phyloP scores from a whole-genome alignment of 1,140 invertebrate species.

The Drosophila busckii region DNA sequence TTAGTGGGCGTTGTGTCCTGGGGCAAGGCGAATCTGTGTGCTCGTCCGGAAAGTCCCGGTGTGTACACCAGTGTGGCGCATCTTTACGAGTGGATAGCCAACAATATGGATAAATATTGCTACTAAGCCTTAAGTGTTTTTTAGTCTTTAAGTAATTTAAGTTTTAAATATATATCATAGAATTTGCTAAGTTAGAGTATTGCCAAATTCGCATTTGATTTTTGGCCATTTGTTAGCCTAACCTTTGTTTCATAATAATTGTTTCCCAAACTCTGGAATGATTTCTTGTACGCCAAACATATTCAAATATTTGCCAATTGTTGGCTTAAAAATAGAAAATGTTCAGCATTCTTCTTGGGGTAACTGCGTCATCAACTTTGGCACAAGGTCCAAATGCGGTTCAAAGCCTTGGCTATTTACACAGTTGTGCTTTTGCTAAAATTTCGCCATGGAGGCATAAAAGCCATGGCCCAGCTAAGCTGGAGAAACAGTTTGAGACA shows the following conservation, averaged over 20 bases:
- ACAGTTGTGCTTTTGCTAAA: constrained; percentile 53
- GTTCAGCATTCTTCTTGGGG: too few species aligned
- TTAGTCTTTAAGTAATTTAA: too few species aligned
- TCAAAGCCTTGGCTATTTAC: constrained; percentile 31
- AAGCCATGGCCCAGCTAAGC: constrained; percentile 47
- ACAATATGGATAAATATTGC: constrained; percentile 44
- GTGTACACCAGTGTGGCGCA: constrained; percentile 82
- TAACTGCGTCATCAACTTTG: constrained; percentile 10
- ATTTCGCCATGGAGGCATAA: constrained; percentile 43
- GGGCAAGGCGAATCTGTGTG: constrained; percentile 83
- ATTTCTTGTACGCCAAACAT: too few species aligned
- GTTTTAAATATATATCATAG: too few species aligned
- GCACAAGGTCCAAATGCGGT: constrained; percentile 2
- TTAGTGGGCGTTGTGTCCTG: constrained; percentile 85
- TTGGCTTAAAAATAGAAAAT: too few species aligned
- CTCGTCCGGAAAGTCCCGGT: constrained; percentile 80
- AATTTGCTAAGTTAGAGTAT: constrained; percentile 18
- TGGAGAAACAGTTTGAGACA: constrained; percentile 18
- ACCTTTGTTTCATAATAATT: too few species aligned
- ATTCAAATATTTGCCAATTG: too few species aligned
- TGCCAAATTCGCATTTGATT: too few species aligned
- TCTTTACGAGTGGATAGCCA: constrained; percentile 65
- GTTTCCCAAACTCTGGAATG: too few species aligned
- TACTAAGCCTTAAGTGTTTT: constrained; percentile 21
- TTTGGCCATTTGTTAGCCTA: too few species aligned